Percentiles rank a stretch among this genome's conserved stretches.
Evolutionary conservation across 1,140 invertebrate genomes (phyloP).

Genomic region (Mylabris phalerata): DNA sequence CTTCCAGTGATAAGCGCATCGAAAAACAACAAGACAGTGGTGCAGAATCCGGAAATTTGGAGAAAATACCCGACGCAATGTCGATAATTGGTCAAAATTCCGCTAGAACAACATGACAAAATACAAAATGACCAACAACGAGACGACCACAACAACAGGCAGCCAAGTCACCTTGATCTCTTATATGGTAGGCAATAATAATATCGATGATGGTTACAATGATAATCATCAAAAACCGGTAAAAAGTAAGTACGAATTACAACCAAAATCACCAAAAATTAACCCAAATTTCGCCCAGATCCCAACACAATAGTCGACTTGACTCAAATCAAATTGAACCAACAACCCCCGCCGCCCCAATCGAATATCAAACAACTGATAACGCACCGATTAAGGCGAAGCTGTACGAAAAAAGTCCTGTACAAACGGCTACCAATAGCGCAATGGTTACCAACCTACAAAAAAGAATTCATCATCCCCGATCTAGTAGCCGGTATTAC

Average conservation of each 20-base stretch:
- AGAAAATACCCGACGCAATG: too few species aligned
- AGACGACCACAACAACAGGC: constrained; percentile 30
- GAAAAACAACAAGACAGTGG: too few species aligned
- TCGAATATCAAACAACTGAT: constrained; percentile 39
- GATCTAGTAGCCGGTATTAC: constrained; percentile 81
- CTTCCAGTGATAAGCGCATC: too few species aligned
- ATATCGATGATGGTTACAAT: constrained; percentile 3
- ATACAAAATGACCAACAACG: constrained; percentile 43
- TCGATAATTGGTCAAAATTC: too few species aligned
- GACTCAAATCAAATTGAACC: neutral
- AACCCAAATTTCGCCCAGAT: too few species aligned
- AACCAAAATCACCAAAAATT: too few species aligned
- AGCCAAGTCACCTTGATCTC: constrained; percentile 46
- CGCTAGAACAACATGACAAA: constrained; percentile 41
- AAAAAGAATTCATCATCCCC: constrained; percentile 48
- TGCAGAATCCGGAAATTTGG: too few species aligned
- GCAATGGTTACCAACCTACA: constrained; percentile 68
- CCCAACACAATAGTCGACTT: neutral
- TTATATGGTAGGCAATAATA: constrained; percentile 39
- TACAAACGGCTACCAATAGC: constrained; percentile 64
- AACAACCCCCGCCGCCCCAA: neutral
- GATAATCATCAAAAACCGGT: neutral
- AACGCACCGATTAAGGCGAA: constrained; percentile 39
- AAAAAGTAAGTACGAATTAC: neutral
- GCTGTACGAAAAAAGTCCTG: constrained; percentile 59